Evolutionary conservation across 2,888 invertebrate species (phyloP).

Genomic region (Exocentrus adspersus): DNA sequence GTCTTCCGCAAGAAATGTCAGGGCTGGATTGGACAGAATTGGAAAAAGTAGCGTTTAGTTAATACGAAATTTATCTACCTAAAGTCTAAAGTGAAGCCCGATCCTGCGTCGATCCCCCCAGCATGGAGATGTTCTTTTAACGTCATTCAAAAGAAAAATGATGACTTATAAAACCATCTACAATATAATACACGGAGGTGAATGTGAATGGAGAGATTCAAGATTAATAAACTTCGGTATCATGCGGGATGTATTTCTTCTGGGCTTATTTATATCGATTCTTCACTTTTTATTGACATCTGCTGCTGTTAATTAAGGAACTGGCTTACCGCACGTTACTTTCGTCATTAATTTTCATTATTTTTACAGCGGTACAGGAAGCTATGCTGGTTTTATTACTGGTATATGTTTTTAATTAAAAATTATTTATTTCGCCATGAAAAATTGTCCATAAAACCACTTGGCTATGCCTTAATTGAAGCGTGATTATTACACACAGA

Average conservation of each 20-base stretch:
- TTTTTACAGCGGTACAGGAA: slow-evolving; percentile 14
- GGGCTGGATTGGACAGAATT: neutral
- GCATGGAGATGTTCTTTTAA: slow-evolving; percentile 6
- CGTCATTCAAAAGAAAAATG: slow-evolving; percentile 7
- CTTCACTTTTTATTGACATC: slow-evolving; percentile 40
- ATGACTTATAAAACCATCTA: slow-evolving; percentile 16
- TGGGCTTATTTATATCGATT: slow-evolving; percentile 33
- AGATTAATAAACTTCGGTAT: slow-evolving; percentile 42
- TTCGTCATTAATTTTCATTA: slow-evolving; percentile 14
- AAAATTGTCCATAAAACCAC: neutral
- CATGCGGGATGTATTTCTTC: slow-evolving; percentile 36
- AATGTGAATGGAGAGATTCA: slow-evolving; percentile 16
- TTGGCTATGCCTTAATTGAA: neutral
- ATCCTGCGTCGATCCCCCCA: slow-evolving; percentile 10
- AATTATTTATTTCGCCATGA: neutral
- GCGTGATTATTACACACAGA: no score
- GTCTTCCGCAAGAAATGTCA: slow-evolving; percentile 21
- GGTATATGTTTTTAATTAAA: slow-evolving; percentile 18
- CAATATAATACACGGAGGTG: slow-evolving; percentile 10
- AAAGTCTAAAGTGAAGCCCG: neutral
- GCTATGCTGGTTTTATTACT: slow-evolving; percentile 8
- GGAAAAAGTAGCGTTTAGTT: no score
- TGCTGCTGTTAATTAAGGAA: slow-evolving; percentile 43
- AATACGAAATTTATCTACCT: no score
- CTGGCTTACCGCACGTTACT: slow-evolving; percentile 11